Base-by-base conservation (phyloP, 1,140 invertebrate genomes). In the Bombyx mandarina region DNA sequence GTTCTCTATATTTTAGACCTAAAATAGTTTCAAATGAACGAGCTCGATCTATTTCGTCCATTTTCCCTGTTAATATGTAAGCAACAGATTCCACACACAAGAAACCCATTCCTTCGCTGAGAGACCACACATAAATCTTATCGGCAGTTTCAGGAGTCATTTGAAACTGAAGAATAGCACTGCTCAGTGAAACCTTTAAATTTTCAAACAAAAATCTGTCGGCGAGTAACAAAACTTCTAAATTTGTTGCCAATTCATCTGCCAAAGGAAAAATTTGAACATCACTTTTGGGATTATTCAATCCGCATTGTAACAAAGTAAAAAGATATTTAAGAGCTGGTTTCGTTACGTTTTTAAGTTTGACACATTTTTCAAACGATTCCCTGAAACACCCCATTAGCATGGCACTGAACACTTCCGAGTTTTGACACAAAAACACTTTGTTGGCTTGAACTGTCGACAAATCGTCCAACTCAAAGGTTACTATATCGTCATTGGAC, bases 351-450 rank as follows among this genome's bases (percentile, higher is more conserved):
- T 92, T 89, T 65, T 84, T 87, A 2, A 93, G 59, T 9, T 80
- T 76, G 0, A 93, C 88, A 56, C 79, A 79, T 47, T 86, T 87
- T 67, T 93, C 89, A 8, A 80, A 79, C 0, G 91, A 91, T 71
- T 94, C 93, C 43, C 89, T 90, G 69, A 93, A 94, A 26, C 87
- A 82, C 1, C 92, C 92, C 60, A 90, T 89, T 1, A 94, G 79
- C 89, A 94, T 91, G 0, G 90, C 90, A 10, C 87, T 89, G 62
- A 94, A 94, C 45, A 89, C 90, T 56, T 92, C 91, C 0, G 92
- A 93, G 61, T 90, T 89, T 59, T 90, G 82, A 60, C 89, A 91
- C 6, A 93, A 67, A 43, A 89, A 89, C n/a, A 88, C 69, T 55
- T 90, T 89, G 63, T 91, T 91, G 0, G 92, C 90, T 35, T 88